Percentiles rank a stretch among this genome's conserved stretches.
These are phyloP conservation scores for Dinoponera quadriceps DNA, from an alignment of 1,140 invertebrate species.

Conservation along the genomic window DNA sequence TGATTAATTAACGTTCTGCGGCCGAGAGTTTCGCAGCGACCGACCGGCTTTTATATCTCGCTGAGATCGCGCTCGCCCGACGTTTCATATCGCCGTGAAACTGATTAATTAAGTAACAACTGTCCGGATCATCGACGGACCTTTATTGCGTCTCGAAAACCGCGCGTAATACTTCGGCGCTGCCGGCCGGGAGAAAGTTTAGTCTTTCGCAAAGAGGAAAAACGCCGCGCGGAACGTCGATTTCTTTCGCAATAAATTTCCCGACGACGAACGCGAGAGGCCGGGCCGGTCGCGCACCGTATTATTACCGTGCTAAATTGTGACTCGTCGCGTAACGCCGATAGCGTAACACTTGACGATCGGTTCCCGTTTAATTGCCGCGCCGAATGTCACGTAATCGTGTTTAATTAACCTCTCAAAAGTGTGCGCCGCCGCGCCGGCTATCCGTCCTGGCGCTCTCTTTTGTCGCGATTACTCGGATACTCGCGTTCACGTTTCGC, in stretches of 20 bases:
- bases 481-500: neutral
- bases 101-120: slow-evolving; percentile 63
- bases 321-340: slow-evolving; percentile 25
- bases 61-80: slow-evolving; percentile 21
- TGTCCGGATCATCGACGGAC: slow-evolving; percentile 41
- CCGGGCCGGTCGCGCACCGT: neutral
- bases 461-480: neutral
- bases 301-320: slow-evolving; percentile 38
- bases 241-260: slow-evolving; percentile 58
- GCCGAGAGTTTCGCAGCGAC: neutral
- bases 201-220: slow-evolving; percentile 47
- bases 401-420: slow-evolving; percentile 7
- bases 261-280: neutral
- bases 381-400: slow-evolving; percentile 32
- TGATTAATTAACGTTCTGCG: slow-evolving; percentile 61
- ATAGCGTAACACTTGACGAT: slow-evolving; percentile 36
- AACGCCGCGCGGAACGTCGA: slow-evolving; percentile 11
- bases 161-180: slow-evolving; percentile 25
- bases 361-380: slow-evolving; percentile 27
- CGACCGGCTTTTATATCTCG: slow-evolving; percentile 42
- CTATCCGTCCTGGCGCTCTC: neutral
- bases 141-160: slow-evolving; percentile 36
- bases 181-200: slow-evolving; percentile 54
- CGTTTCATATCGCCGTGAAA: slow-evolving; percentile 36
- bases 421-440: neutral